Conservation (phyloP, 2,888 invertebrate species). For the Miltochrista miniata region DNA sequence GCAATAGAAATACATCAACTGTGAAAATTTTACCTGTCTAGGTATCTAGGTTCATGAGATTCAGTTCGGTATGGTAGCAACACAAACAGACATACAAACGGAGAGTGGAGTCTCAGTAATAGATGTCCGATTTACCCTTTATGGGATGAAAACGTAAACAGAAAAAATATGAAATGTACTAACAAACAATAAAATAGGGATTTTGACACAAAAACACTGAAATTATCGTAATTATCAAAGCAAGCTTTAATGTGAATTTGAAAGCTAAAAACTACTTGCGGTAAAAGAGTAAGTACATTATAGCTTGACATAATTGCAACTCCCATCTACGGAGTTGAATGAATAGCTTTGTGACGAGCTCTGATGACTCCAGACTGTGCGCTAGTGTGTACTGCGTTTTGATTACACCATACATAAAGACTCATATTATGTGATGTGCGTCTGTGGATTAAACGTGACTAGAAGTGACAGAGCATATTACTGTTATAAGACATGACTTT, state of each 20-base stretch:
- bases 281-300: conserved; percentile 43
- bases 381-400: conserved; percentile 65
- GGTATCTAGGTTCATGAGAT: no score
- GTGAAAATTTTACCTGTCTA: no score
- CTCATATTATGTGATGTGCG: background rate
- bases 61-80: no score
- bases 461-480: background rate
- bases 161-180: no score
- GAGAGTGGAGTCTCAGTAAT: no score
- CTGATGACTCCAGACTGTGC: conserved; percentile 57
- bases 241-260: conserved; percentile 28
- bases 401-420: conserved; percentile 67
- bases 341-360: conserved; percentile 69
- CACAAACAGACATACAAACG: no score
- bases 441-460: background rate
- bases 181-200: no score
- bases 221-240: conserved; percentile 31
- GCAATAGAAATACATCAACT: no score
- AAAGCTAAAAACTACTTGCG: conserved; percentile 43
- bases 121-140: no score
- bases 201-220: conserved; percentile 30
- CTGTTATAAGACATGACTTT: no score
- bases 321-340: conserved; percentile 64
- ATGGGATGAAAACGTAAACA: no score
- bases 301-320: conserved; percentile 65